phyloP scores from a whole-genome alignment of 2,113 vertebrate genomes.

The Xenus cinereus region DNA sequence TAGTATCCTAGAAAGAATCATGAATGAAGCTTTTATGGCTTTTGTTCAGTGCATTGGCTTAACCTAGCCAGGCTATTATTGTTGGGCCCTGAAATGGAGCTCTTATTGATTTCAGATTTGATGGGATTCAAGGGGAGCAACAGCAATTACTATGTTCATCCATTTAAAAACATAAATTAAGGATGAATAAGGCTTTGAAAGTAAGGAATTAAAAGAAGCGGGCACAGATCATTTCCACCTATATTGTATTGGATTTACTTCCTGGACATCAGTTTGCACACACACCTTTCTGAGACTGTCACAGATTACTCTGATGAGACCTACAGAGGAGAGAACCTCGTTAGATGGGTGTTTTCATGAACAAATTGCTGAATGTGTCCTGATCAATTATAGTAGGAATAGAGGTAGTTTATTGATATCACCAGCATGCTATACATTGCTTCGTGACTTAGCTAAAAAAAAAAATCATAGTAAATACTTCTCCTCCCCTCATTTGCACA shows the following conservation, averaged over 20 bases:
- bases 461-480: not conserved
- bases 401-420: not conserved
- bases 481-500: not conserved
- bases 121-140: conserved; percentile 30
- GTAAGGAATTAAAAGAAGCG: conserved; percentile 1
- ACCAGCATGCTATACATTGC: not conserved
- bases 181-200: conserved; percentile 40
- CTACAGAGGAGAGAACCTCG: not conserved
- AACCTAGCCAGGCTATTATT: conserved; percentile 6
- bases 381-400: not conserved
- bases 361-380: conserved; percentile 1
- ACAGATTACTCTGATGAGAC: not conserved
- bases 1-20: not conserved
- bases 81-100: conserved; percentile 21
- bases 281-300: not conserved
- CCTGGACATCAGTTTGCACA: not conserved
- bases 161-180: conserved; percentile 61
- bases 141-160: conserved; percentile 41
- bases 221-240: conserved; percentile 8
- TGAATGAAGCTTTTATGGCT: conserved; percentile 35
- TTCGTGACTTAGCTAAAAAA: not conserved
- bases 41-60: conserved; percentile 27
- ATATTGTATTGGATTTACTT: conserved; percentile 13
- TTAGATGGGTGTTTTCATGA: not conserved
- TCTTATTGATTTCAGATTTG: conserved; percentile 45